Evolutionary conservation across 2,888 invertebrate genomes (phyloP), one percentile per base, ranked within the genome.

Genomic region (Pharmacophagus antenor): DNA sequence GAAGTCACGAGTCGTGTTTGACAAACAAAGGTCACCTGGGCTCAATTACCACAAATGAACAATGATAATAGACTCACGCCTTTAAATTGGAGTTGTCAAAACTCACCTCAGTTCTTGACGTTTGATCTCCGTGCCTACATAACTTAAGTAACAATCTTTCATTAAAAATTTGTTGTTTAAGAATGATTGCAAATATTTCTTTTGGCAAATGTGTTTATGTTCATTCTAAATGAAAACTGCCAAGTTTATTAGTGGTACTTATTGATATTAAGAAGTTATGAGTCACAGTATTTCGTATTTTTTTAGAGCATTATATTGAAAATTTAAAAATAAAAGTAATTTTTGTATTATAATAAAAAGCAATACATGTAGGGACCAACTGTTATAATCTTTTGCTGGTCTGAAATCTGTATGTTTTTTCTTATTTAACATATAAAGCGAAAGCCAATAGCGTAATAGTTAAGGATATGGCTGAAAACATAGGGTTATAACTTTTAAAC

Each of bases 51-150:
- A 50, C 57, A 73, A 74, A 74, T 62, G 73, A 71, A 65, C 69
- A 76, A 76, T 74, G 71, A 77, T 76, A 77, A 75, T 77, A 75
- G 79, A 77, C 79, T 82, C 77, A 79, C 70, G 65, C 73, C 63
- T 72, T 72, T 69, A 75, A 76, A 80, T 79, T 76, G 72, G 71
- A 70, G 67, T 74, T 76, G 81, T 83, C 80, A 79, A 70, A 71
- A 67, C 65, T 70, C 64, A 68, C 65, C 73, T 74, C 71, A 70
- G 68, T 63, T 66, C 65, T 68, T 69, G 71, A 71, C 68, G 67
- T 69, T 65, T 65, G 70, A 72, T 74, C 71, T 68, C 15, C n/a
- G 62, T 70, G 67, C 68, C 69, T 70, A 65, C 64, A 59, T 58
- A 49, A 63, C 54, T 57, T 27, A 61, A 58, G 56, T 59, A 58